These are phyloP conservation scores for Dolomedes plantarius DNA, from an alignment of 2,888 invertebrate species.

Conservation along the genomic window DNA sequence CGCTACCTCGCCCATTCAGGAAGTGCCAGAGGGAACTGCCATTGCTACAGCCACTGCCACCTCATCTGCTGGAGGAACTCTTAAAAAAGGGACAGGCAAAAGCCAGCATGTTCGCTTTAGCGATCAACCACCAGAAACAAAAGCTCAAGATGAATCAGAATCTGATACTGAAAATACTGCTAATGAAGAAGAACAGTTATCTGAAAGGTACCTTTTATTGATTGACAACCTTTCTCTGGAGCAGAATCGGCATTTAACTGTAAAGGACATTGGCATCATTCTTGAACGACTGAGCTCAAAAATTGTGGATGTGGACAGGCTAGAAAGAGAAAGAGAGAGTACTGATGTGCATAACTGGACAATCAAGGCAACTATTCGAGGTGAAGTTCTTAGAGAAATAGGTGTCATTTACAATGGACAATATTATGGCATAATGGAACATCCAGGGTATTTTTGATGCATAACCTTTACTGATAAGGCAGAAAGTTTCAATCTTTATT, in stretches of 20 bases:
- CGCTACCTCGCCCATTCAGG: slow-evolving; percentile 94
- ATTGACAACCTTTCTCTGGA: slow-evolving; percentile 95
- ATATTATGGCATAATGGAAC: slow-evolving; percentile 95
- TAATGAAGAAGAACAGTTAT: slow-evolving; percentile 85
- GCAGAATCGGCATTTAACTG: slow-evolving; percentile 92
- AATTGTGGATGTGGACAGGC: slow-evolving; percentile 93
- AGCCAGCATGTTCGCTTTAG: slow-evolving; percentile 73
- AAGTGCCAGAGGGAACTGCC: slow-evolving; percentile 79
- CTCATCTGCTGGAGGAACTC: slow-evolving; percentile 67
- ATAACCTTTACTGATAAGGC: slow-evolving; percentile 41
- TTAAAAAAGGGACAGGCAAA: slow-evolving; percentile 72
- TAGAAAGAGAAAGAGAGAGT: slow-evolving; percentile 93
- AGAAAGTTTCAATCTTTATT: slow-evolving; percentile 60
- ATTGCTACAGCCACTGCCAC: slow-evolving; percentile 57
- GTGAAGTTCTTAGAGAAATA: slow-evolving; percentile 91
- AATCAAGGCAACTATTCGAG: slow-evolving; percentile 94
- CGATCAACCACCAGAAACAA: slow-evolving; percentile 68
- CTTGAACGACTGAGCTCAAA: slow-evolving; percentile 93
- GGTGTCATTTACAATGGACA: slow-evolving; percentile 96
- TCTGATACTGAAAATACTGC: slow-evolving; percentile 95
- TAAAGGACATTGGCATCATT: slow-evolving; percentile 96
- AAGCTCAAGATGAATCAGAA: slow-evolving; percentile 79
- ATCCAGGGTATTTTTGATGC: slow-evolving; percentile 85
- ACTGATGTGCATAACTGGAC: slow-evolving; percentile 98
- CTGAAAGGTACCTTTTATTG: slow-evolving; percentile 93